Evolutionary conservation across 2,113 vertebrate species (phyloP).

Genomic region (zebrafish (Danio rerio)): DNA sequence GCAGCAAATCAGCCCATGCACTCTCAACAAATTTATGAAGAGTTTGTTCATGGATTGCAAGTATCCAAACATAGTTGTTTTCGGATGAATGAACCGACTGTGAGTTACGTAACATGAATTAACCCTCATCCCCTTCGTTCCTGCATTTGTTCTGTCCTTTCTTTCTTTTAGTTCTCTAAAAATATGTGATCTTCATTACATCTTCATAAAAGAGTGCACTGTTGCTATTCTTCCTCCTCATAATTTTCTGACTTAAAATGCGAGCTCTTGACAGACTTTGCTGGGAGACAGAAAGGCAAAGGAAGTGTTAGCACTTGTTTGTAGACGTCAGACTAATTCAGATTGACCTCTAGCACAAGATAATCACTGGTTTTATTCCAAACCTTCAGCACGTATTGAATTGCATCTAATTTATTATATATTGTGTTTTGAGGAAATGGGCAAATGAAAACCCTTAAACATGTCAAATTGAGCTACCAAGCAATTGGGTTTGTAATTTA

Average conservation of each 20-base stretch:
- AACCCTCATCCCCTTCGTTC: not conserved
- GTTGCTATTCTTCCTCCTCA: not conserved
- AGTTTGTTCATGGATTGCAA: slow-evolving; percentile 31
- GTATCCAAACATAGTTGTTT: slow-evolving; percentile 24
- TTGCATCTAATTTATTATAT: not conserved
- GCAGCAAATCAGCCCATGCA: not conserved
- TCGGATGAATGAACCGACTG: not conserved
- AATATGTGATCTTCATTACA: not conserved
- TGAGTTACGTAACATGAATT: slow-evolving; percentile 17
- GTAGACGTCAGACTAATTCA: not conserved
- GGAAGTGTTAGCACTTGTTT: not conserved
- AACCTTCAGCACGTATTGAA: not conserved
- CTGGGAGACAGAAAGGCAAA: not conserved
- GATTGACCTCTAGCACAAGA: not conserved
- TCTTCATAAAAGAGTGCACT: not conserved
- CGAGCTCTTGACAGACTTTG: too few relatives aligned
- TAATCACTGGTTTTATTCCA: not conserved
- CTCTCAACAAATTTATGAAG: not conserved
- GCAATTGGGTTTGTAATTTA: too few relatives aligned
- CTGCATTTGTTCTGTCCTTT: not conserved
- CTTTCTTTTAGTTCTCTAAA: not conserved
- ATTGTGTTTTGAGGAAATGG: too few relatives aligned
- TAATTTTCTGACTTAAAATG: not conserved
- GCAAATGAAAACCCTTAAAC: too few relatives aligned
- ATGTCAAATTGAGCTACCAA: too few relatives aligned